Conservation (phyloP, 1,140 invertebrate genomes). For the Stenopsyche tienmushanensis region DNA sequence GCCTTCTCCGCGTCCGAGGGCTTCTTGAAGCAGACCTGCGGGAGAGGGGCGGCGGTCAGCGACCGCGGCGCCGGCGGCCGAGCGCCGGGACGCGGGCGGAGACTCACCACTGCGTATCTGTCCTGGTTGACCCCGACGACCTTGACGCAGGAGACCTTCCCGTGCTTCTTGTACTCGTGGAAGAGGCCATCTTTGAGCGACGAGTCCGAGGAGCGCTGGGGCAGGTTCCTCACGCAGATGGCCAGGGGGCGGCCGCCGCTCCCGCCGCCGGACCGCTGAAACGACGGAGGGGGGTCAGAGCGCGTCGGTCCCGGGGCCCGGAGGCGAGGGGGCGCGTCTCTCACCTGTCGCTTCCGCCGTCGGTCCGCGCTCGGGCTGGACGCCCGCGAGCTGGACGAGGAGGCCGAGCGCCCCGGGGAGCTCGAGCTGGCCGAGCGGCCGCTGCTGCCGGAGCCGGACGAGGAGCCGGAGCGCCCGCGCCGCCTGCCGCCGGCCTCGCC, state of each 20-base stretch:
- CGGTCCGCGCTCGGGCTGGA: constrained; percentile 47
- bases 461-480: constrained; percentile 56
- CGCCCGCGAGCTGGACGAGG: constrained; percentile 53
- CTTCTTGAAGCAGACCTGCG: constrained; percentile 87
- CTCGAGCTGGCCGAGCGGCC: constrained; percentile 53
- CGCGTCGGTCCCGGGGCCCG: too few species aligned
- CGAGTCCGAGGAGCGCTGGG: constrained; percentile 85
- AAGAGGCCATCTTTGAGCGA: constrained; percentile 95
- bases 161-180: constrained; percentile 98
- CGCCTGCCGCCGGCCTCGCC: constrained; percentile 42
- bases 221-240: constrained; percentile 90
- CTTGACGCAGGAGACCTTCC: constrained; percentile 94
- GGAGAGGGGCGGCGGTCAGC: too few species aligned
- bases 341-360: constrained; percentile 44
- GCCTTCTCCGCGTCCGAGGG: constrained; percentile 95
- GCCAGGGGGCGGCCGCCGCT: constrained; percentile 65
- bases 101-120: constrained; percentile 75
- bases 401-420: constrained; percentile 50
- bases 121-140: constrained; percentile 79
- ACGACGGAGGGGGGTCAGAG: too few species aligned
- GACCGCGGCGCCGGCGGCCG: too few species aligned
- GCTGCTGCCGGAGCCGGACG: constrained; percentile 49
- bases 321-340: too few species aligned
- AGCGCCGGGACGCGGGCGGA: too few species aligned
- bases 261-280: constrained; percentile 39